phyloP scores from a whole-genome alignment of 1,140 invertebrate species.

The Lineus longissimus region DNA sequence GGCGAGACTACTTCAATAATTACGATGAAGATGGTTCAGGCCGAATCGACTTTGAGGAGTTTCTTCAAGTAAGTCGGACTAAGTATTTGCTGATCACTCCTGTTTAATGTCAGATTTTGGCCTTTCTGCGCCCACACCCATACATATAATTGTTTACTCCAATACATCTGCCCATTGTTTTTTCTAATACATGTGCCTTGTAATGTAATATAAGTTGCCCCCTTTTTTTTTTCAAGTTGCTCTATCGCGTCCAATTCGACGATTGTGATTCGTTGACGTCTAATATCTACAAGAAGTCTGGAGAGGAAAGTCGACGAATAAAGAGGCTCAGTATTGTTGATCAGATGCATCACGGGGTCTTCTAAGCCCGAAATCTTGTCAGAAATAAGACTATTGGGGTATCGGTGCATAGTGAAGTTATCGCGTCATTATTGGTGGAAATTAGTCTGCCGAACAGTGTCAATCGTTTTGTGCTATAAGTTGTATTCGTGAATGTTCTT shows the following conservation, averaged over 20 bases:
- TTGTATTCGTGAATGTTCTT: too few species aligned
- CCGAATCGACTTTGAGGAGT: background rate
- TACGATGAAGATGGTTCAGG: background rate
- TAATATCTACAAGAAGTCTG: background rate
- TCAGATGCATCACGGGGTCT: background rate
- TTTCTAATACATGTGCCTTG: background rate
- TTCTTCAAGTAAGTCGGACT: background rate
- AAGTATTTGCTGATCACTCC: background rate
- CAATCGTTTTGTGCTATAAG: too few species aligned
- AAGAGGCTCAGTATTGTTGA: slow-evolving; percentile 1
- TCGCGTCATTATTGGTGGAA: too few species aligned
- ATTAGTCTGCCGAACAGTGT: too few species aligned
- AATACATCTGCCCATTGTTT: too few species aligned
- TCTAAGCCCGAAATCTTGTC: background rate
- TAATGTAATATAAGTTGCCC: background rate
- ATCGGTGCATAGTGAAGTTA: too few species aligned
- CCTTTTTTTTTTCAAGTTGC: background rate
- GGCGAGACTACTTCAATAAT: background rate
- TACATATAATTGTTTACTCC: background rate
- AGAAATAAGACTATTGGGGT: too few species aligned
- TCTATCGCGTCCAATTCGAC: background rate
- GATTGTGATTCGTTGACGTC: background rate
- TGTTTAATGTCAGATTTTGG: background rate
- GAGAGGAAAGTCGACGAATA: background rate
- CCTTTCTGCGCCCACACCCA: background rate